Evolutionary conservation across 2,888 invertebrate species (phyloP).

Genomic region (Drymonia ruficornis): DNA sequence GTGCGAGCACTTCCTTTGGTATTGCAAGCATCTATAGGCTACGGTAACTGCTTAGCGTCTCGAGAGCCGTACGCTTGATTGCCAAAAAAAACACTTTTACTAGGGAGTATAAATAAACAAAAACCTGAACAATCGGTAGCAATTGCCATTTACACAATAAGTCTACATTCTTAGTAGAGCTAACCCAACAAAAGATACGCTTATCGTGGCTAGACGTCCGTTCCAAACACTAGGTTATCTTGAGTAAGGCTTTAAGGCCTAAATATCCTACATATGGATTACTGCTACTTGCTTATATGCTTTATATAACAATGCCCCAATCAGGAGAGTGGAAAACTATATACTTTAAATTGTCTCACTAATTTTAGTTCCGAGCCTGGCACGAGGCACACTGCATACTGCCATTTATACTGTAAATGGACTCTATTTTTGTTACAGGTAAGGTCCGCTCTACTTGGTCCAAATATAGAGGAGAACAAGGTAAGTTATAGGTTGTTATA

Average conservation of each 20-base stretch:
- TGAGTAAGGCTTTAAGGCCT: neutral
- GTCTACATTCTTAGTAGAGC: neutral
- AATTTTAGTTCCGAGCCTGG: too few species aligned
- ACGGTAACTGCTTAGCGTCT: too few species aligned
- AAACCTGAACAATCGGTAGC: slow-evolving; percentile 1
- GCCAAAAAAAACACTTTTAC: too few species aligned
- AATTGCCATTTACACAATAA: neutral
- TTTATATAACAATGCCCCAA: neutral
- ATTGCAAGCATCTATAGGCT: too few species aligned
- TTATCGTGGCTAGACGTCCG: neutral
- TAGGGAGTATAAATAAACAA: too few species aligned
- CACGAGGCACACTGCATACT: too few species aligned
- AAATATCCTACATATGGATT: neutral
- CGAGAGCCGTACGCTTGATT: too few species aligned
- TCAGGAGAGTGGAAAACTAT: too few species aligned
- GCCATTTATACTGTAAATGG: neutral
- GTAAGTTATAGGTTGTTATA: neutral
- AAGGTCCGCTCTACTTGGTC: neutral
- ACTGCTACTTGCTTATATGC: neutral
- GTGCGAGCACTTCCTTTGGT: too few species aligned
- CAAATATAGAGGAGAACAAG: neutral
- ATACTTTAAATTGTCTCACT: too few species aligned
- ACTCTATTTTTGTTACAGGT: neutral
- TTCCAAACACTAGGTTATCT: slow-evolving; percentile 1
- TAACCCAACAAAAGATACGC: neutral